Evolutionary conservation across 2,888 invertebrate species (phyloP), one percentile per base, ranked within the genome.

Genomic region (Neuroscelio doddi): DNA sequence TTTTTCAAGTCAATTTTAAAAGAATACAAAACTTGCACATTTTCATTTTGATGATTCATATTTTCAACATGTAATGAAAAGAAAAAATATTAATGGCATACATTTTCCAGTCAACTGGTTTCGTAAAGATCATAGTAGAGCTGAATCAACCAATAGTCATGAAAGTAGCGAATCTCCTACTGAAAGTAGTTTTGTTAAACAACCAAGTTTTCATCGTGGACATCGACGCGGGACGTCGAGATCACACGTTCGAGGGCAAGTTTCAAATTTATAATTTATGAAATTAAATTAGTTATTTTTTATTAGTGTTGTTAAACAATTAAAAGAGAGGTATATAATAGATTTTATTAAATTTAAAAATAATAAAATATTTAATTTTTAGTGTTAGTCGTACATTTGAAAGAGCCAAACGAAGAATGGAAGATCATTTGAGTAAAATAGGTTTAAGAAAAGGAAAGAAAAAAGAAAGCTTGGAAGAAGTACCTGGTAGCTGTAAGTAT

Each of bases 381-480:
- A 89, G 89, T 58, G 89, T 92, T 15, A 88, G 90, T 10, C 87
- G 90, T 71, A 92, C 91, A 32, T 85, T 93, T 26, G 90, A 91
- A 81, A 93, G 93, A 79, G 96, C 96, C 1, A 91, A 94, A 77
- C 91, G 95, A 72, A 87, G 95, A 74, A 93, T 97, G 76, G 97
- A 97, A 86, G 94, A 96, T 78, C 91, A 96, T 72, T 87, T 97
- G 56, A 94, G 90, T 78, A 91, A 92, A 83, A 91, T 94, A 73
- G 93, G 94, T 5, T 87, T 94, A 47, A 88, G 91, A 7, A 94
- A 94, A 81, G 92, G 92, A 80, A 91, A 92, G 10, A 96, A 96
- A 82, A 95, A 94, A 82, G 93, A 95, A 85, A 95, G 94, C 77
- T 89, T 92, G 66, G 96, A 96, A 85, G 96, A 97, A 82, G 89